These are phyloP conservation scores for Pipistrellus pygmaeus DNA, from an alignment of 2,797 vertebrate species.

Conservation along the genomic window DNA sequence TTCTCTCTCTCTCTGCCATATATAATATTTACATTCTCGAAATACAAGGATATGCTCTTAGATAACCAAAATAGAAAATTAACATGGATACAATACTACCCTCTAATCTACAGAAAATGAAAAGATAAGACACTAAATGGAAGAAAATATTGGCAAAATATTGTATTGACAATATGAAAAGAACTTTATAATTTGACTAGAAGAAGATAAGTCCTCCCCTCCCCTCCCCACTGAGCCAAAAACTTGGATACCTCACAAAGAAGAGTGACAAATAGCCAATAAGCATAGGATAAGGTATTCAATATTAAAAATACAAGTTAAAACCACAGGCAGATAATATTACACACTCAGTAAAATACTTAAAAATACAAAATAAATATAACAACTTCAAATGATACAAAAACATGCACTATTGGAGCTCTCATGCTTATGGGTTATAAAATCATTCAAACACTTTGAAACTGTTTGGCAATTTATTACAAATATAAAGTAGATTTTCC, in stretches of 20 bases:
- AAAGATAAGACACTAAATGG: background rate
- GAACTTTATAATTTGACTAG: background rate
- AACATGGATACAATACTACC: background rate
- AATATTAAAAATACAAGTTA: background rate
- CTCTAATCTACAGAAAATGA: conserved; percentile 23
- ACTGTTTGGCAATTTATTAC: background rate
- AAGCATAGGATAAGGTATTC: background rate
- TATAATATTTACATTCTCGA: background rate
- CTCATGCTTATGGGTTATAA: background rate
- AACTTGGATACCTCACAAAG: background rate
- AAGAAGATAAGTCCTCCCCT: background rate
- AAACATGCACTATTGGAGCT: background rate
- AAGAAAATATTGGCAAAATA: background rate
- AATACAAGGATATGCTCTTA: conserved; percentile 20
- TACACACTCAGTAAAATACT: background rate
- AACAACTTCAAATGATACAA: background rate
- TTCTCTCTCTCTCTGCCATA: background rate
- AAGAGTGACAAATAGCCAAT: background rate
- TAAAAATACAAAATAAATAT: background rate
- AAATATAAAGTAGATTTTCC: background rate
- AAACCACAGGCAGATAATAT: background rate
- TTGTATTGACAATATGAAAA: background rate
- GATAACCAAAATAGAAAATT: conserved; percentile 23
- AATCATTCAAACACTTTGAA: conserved; percentile 33
- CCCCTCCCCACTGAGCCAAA: background rate